Base-by-base conservation (phyloP, 2,797 vertebrate species). In the Dipus sagitta region DNA sequence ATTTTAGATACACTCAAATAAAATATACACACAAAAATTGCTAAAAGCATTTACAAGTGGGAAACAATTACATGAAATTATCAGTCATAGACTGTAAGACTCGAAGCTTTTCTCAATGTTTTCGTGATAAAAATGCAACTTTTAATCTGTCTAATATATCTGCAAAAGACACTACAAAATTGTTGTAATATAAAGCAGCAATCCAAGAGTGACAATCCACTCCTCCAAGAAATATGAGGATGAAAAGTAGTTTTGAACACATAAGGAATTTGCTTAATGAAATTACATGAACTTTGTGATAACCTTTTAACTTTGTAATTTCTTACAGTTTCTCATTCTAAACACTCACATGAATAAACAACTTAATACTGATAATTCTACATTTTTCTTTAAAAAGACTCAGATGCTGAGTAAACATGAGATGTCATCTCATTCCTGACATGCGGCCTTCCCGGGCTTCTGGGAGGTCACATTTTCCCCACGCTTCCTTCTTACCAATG, bases 51-150 rank as follows among this genome's bases (percentile, higher is more conserved):
- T 38, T 42, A 82, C 32, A 91, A 79, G 42, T 79, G 78, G 47
- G 17, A 65, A 88, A 81, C 4, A 79, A 65, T 60, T 20, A 42
- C 9, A 80, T 30, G 26, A 34, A 4, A 38, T 60, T 83, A 75
- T 79, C 3, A 23, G 24, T 81, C 42, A 87, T 2, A 62, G 30
- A 12, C 42, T 72, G 17, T 5, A 70, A 52, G 30, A 71, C 8
- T 58, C 71, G 74, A 77, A 80, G 0, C 6, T 68, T 79, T 64
- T 67, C 68, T 72, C 77, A 90, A 75, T 60, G 54, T 32, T 47
- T 71, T 64, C 80, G 58, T 26, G 83, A 81, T 85, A 82, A 91
- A 80, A 83, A 90, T 77, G 28, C 9, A 70, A 92, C 71, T 85
- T 38, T 20, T 75, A 6, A 92, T n/a, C 17, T 64, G 80, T 74